Evolutionary conservation across 2,888 invertebrate genomes (phyloP).

Genomic region (Lampropteryx suffumata): DNA sequence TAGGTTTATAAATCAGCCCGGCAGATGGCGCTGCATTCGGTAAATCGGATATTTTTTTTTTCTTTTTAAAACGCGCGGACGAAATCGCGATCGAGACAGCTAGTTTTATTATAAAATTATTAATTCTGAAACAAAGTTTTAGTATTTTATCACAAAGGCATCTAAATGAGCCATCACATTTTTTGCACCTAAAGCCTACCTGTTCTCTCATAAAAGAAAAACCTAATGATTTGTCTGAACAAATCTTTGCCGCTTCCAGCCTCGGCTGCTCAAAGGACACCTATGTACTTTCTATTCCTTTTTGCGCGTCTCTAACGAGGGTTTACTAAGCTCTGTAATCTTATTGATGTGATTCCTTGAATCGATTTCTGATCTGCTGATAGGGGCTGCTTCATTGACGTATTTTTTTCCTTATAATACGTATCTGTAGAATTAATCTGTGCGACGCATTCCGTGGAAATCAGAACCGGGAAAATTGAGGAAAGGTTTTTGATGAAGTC

Average conservation of each 20-base stretch:
- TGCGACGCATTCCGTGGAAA: slow-evolving; percentile 4
- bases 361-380: slow-evolving; percentile 38
- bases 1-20: too few relatives aligned
- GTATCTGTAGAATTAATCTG: slow-evolving; percentile 14
- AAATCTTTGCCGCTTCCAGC: slow-evolving; percentile 22
- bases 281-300: slow-evolving; percentile 27
- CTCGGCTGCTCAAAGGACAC: slow-evolving; percentile 25
- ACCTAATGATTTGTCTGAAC: slow-evolving; percentile 32
- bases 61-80: too few relatives aligned
- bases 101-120: too few relatives aligned
- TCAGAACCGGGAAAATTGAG: not conserved
- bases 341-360: slow-evolving; percentile 32
- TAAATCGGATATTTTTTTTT: too few relatives aligned
- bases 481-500: slow-evolving; percentile 6
- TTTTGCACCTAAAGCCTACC: slow-evolving; percentile 8
- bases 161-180: slow-evolving; percentile 12
- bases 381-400: slow-evolving; percentile 21
- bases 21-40: too few relatives aligned
- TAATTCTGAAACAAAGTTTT: too few relatives aligned
- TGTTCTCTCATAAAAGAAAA: slow-evolving; percentile 16
- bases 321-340: slow-evolving; percentile 38
- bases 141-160: slow-evolving; percentile 12
- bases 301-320: slow-evolving; percentile 36
- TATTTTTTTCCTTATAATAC: slow-evolving; percentile 23
- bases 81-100: too few relatives aligned